phyloP scores from a whole-genome alignment of 2,113 vertebrate species.

The Macrotus californicus region DNA sequence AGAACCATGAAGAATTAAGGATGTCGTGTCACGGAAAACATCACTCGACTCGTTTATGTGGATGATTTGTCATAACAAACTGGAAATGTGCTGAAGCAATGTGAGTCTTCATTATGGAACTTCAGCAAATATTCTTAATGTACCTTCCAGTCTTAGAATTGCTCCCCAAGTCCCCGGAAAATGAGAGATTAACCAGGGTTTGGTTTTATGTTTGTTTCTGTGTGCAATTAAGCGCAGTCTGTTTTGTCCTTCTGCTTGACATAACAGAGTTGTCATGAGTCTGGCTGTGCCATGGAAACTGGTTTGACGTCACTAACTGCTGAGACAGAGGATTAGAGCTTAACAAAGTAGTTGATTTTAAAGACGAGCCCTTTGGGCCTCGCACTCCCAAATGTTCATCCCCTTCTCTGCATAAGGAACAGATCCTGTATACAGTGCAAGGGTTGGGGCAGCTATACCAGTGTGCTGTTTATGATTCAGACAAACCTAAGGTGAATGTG shows the following conservation, averaged over 20 bases:
- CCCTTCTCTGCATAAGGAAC: neutral
- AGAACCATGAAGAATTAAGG: neutral
- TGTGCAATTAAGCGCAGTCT: conserved; percentile 42
- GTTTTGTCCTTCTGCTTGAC: conserved; percentile 61
- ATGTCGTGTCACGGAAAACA: conserved; percentile 21
- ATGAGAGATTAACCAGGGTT: conserved; percentile 45
- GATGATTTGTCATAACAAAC: conserved; percentile 34
- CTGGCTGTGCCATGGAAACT: conserved; percentile 67
- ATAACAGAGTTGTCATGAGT: conserved; percentile 57
- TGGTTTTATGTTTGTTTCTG: conserved; percentile 55
- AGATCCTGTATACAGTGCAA: neutral
- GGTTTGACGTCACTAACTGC: conserved; percentile 65
- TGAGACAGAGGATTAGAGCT: conserved; percentile 62
- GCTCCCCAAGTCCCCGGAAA: conserved; percentile 42
- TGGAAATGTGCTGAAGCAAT: neutral
- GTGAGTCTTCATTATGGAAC: conserved; percentile 28
- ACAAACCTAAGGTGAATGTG: conserved; percentile 19
- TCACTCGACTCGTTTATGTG: conserved; percentile 7
- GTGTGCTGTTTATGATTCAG: conserved; percentile 11
- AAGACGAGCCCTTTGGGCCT: conserved; percentile 5
- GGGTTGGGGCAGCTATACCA: neutral
- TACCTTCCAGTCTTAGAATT: conserved; percentile 43
- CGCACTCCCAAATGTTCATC: neutral
- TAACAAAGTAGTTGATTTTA: conserved; percentile 39
- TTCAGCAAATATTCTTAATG: conserved; percentile 31